Base-by-base conservation (phyloP, 1,140 invertebrate genomes). In the Achatina immaculata region DNA sequence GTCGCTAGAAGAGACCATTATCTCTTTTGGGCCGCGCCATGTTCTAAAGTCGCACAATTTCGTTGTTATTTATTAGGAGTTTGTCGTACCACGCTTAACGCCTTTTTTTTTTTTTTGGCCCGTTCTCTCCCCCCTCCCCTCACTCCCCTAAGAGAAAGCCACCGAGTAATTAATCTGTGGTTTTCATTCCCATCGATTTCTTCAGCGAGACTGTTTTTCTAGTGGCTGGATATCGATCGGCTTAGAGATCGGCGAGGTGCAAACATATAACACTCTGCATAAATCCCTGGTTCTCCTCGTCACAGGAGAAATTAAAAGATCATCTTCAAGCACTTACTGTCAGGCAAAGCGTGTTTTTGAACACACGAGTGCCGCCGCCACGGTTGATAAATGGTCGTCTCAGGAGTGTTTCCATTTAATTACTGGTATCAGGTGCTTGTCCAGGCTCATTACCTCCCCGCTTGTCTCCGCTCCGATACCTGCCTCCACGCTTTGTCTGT, bases 241-340 rank as follows among this genome's bases (percentile, higher is more conserved):
- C 58, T 2, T n/a, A 31, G 31, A 28, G 58, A 62, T 6, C 58
- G 21, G 9, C 58, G 31, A 62, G 28, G 58, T 62, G 58, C 58
- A 62, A 62, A 62, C 58, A 62, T 28, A 62, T 62, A 6, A 28
- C 58, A 28, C n/a, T 62, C n/a, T 28, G 31, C 16, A 62, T 62
- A 31, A 62, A 62, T 62, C n/a, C n/a, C n/a, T n/a, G n/a, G 1
- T 62, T 62, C 58, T 62, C 58, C 6, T 0, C 3, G n/a, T 28
- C n/a, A 62, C 58, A 31, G 48, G 58, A 62, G 58, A 28, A 62
- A 62, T 62, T 62, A 62, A 62, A 62, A 62, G n/a, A 62, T 31
- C 58, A 62, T 62, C 58, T 62, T 62, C 31, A 62, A 31, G 6
- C 28, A 4, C 58, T 28, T 31, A 34, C 9, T 62, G 58, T 62